These are phyloP conservation scores for Embidobia sp. DNA, from an alignment of 2,888 invertebrate species.

Conservation along the genomic window DNA sequence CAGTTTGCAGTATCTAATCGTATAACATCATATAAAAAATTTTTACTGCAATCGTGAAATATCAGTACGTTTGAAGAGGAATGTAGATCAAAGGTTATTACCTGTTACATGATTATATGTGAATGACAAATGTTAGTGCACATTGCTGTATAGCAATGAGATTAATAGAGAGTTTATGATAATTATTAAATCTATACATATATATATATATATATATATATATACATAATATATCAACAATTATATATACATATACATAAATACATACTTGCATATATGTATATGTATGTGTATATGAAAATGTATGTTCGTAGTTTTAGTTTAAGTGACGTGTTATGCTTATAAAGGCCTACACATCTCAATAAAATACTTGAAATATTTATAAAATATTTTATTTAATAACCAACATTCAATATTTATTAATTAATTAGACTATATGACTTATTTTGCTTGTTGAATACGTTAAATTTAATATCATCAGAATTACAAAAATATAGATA, in stretches of 20 bases:
- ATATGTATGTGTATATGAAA: conserved; percentile 48
- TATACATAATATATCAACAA: conserved; percentile 33
- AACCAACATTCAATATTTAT: no score
- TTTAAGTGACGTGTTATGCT: conserved; percentile 75
- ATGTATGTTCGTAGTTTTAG: conserved; percentile 76
- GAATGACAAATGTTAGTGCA: conserved; percentile 67
- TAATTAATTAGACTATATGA: no score
- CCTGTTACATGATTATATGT: conserved; percentile 72
- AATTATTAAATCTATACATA: conserved; percentile 72
- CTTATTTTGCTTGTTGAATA: no score
- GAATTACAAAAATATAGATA: no score
- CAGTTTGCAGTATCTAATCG: conserved; percentile 42
- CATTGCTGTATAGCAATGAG: conserved; percentile 71
- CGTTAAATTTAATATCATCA: no score
- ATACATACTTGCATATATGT: conserved; percentile 14
- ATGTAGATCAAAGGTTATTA: conserved; percentile 73
- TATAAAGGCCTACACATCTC: conserved; percentile 76
- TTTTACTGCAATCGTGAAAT: conserved; percentile 63
- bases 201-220: conserved; percentile 34
- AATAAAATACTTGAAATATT: conserved; percentile 72
- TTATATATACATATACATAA: conserved; percentile 64
- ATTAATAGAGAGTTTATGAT: conserved; percentile 77
- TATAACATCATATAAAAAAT: conserved; percentile 17
- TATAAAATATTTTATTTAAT: no score
- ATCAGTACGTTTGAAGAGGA: conserved; percentile 69